Base-by-base conservation (phyloP, 1,140 invertebrate species). In the Adelges cooleyi region DNA sequence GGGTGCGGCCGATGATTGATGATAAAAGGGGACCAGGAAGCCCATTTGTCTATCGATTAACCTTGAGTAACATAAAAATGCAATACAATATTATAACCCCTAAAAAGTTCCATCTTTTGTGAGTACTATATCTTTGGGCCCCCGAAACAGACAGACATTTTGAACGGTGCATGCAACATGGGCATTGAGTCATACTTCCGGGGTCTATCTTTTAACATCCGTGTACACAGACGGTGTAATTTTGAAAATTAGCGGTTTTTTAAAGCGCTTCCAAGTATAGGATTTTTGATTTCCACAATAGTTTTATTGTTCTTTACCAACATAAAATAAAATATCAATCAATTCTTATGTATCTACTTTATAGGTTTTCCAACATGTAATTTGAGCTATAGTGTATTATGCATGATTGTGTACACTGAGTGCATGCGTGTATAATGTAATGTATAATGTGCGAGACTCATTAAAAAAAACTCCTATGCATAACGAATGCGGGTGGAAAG, bases 11-110 rank as follows among this genome's bases (percentile, higher is more conserved):
- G n/a, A 25, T 59, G 53, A 59, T 59, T 59, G 18, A 59, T 59
- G 53, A 17, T 6, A 27, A 59, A 25, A 13, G n/a, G n/a, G 53
- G 38, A n/a, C n/a, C 17, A 44, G 22, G 23, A 59, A 44, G 44
- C 53, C 53, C 53, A 59, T 59, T 59, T 59, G 38, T 59, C 53
- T 59, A 59, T 59, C 38, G 53, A 59, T 59, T 59, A 59, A 25
- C 53, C 38, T 17, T 2, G 10, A 59, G n/a, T 5, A 59, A 44
- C 53, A 44, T 27, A 13, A 3, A 44, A 42, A 59, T 27, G 17
- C 9, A 1, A 42, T 44, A 10, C 40, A 42, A 13, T 13, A 40
- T 40, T 38, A n/a, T n/a, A n/a, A n/a, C 53, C 38, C 36, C 18
- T 40, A 27, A 44, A 27, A 22, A 18, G 44, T 59, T 27, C 4